Conservation (phyloP, 2,113 vertebrate species). For the Tragelaphus buxtoni region DNA sequence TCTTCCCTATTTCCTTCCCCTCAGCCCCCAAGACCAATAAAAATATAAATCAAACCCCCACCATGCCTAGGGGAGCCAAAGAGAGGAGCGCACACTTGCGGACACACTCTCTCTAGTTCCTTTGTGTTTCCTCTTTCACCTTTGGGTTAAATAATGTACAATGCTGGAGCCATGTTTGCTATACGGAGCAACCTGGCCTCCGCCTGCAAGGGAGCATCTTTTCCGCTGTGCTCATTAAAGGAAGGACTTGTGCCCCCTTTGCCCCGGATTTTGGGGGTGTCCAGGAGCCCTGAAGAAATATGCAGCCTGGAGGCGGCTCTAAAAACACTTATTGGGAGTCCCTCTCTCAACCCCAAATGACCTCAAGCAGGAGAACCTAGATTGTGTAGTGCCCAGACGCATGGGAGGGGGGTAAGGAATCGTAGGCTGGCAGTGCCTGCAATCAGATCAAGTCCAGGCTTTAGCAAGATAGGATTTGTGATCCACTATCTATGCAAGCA, state of each 20-base stretch:
- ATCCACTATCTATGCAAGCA: conserved; percentile 52
- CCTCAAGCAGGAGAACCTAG: conserved; percentile 24
- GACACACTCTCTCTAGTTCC: conserved; percentile 26
- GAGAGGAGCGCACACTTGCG: background rate
- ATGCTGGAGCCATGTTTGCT: conserved; percentile 58
- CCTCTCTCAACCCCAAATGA: background rate
- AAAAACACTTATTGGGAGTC: conserved; percentile 20
- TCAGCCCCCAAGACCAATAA: conserved; percentile 13
- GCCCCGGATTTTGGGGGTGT: conserved; percentile 13
- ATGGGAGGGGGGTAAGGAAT: background rate
- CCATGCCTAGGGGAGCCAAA: background rate
- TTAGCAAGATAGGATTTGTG: conserved; percentile 40
- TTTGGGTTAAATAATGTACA: conserved; percentile 71
- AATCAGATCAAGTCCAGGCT: conserved; percentile 38
- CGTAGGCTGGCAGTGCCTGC: conserved; percentile 56
- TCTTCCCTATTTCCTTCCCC: background rate
- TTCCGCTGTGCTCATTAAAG: conserved; percentile 46
- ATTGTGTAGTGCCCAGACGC: background rate
- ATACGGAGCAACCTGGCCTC: conserved; percentile 46
- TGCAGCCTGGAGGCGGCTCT: background rate
- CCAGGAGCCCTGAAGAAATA: conserved; percentile 16
- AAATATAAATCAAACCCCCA: conserved; percentile 40
- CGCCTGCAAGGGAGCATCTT: conserved; percentile 25
- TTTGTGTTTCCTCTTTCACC: conserved; percentile 70
- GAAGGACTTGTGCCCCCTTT: background rate